Conservation (phyloP, 2,797 vertebrate genomes). For the Malacoraja senta region DNA sequence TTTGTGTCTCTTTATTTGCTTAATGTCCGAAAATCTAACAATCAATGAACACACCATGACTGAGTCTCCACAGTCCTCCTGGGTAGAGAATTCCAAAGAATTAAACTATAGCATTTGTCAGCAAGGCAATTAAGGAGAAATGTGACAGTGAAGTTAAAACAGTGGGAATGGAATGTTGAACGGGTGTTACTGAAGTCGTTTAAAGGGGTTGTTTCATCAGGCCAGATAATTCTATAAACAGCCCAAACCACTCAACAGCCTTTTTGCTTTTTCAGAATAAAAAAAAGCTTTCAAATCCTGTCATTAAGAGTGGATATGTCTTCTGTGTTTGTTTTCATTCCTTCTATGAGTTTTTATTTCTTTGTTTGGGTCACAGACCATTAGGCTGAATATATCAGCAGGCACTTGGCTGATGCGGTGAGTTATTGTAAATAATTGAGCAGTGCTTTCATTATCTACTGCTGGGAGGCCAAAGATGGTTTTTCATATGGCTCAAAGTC, state of each 20-base stretch:
- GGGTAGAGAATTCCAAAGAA: too few relatives aligned
- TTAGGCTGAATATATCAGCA: conserved; percentile 24
- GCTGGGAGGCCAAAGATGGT: not conserved
- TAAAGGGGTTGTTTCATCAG: conserved; percentile 1
- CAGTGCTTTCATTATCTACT: conserved; percentile 18
- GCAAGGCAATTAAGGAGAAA: not conserved
- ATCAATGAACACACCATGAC: too few relatives aligned
- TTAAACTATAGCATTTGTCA: not conserved
- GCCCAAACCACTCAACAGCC: conserved; percentile 21
- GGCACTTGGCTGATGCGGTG: not conserved
- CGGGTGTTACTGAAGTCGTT: conserved; percentile 2
- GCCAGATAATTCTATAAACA: conserved; percentile 1
- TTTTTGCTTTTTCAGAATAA: conserved; percentile 19
- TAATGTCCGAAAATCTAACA: too few relatives aligned
- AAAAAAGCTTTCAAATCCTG: not conserved
- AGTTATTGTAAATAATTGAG: conserved; percentile 28
- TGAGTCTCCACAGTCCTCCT: too few relatives aligned
- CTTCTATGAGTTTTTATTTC: not conserved
- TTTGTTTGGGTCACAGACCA: conserved; percentile 26
- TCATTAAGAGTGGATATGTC: not conserved
- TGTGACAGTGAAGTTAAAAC: not conserved
- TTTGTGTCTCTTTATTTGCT: too few relatives aligned
- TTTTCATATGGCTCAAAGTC: not conserved
- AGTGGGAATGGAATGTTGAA: conserved; percentile 17
- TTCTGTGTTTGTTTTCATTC: conserved; percentile 31